These are phyloP conservation scores for Leptinotarsa peninsularis DNA, from an alignment of 2,888 invertebrate genomes.

Conservation along the genomic window DNA sequence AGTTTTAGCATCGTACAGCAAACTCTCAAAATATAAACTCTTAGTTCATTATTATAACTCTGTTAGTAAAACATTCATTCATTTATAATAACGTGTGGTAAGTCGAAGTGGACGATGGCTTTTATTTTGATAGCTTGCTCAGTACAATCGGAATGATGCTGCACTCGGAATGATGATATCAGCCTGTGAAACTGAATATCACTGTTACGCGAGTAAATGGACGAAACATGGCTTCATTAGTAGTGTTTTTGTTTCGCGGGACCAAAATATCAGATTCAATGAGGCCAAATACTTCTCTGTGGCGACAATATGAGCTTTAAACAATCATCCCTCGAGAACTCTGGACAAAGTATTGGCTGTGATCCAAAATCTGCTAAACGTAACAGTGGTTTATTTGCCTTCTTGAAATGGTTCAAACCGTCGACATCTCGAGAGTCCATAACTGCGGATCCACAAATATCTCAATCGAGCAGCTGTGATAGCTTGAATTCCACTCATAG, in stretches of 20 bases:
- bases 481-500: slow-evolving; percentile 79
- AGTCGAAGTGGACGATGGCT: slow-evolving; percentile 31
- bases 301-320: slow-evolving; percentile 58
- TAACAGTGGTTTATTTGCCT: slow-evolving; percentile 71
- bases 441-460: slow-evolving; percentile 53
- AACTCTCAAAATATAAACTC: slow-evolving; percentile 52
- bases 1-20: slow-evolving; percentile 43
- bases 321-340: slow-evolving; percentile 53
- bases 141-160: slow-evolving; percentile 7
- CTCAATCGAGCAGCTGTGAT: slow-evolving; percentile 68
- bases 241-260: slow-evolving; percentile 19
- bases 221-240: background rate
- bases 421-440: slow-evolving; percentile 63
- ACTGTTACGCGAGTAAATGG: slow-evolving; percentile 16
- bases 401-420: slow-evolving; percentile 81
- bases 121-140: slow-evolving; percentile 29
- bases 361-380: slow-evolving; percentile 64
- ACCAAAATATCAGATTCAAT: background rate
- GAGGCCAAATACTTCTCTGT: background rate
- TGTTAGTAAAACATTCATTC: slow-evolving; percentile 41
- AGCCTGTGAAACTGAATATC: slow-evolving; percentile 32
- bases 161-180: slow-evolving; percentile 24
- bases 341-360: slow-evolving; percentile 64
- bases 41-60: slow-evolving; percentile 47
- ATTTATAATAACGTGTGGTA: slow-evolving; percentile 37